A percentile compares a stretch with the other conserved stretches of the same genome.
phyloP scores from a whole-genome alignment of 2,888 invertebrate genomes.

The Cynaeus angustus region DNA sequence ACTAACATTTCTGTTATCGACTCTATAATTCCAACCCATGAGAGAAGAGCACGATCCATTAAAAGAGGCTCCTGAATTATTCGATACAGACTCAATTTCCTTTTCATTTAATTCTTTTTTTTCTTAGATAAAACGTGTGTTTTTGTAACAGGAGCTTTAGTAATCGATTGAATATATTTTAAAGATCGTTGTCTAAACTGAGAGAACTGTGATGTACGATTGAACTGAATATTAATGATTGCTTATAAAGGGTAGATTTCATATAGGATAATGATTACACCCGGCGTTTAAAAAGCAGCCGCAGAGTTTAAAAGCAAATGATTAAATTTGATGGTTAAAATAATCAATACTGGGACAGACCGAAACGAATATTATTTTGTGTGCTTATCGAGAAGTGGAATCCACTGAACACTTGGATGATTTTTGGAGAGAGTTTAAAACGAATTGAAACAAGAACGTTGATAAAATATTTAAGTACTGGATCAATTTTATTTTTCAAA shows the following conservation, averaged over 20 bases:
- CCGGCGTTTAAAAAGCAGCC: conserved; percentile 19
- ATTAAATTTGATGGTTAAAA: conserved; percentile 20
- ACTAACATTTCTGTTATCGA: not conserved
- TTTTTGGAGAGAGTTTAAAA: not conserved
- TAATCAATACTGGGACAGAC: conserved; percentile 4
- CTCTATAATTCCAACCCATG: not conserved
- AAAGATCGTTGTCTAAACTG: too few species aligned
- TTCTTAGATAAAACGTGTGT: not conserved
- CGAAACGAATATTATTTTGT: not conserved
- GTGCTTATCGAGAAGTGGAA: conserved; percentile 5
- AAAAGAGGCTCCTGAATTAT: not conserved
- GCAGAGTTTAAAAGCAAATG: conserved; percentile 6
- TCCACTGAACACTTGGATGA: not conserved
- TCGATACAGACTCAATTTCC: not conserved
- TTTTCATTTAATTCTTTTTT: not conserved
- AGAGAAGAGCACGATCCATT: not conserved
- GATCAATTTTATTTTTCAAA: too few species aligned
- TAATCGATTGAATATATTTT: not conserved
- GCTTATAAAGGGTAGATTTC: too few species aligned
- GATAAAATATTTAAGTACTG: too few species aligned
- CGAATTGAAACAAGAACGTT: too few species aligned
- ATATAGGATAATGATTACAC: too few species aligned
- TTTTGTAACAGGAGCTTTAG: not conserved
- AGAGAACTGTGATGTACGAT: too few species aligned
- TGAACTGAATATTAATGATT: too few species aligned